Conservation (phyloP, 2,797 vertebrate species). For the Poecilia picta region DNA sequence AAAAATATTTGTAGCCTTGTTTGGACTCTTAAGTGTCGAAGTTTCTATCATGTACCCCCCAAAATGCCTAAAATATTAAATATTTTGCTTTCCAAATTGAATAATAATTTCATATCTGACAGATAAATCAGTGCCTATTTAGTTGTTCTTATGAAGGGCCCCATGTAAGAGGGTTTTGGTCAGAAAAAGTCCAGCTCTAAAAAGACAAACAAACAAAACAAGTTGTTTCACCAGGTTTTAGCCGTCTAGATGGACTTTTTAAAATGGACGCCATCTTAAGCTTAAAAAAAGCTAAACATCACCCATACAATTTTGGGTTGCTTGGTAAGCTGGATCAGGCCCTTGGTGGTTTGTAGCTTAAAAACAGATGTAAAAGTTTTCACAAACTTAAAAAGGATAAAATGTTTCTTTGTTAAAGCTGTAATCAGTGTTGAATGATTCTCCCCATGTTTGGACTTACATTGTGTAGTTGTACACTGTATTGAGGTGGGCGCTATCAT, state of each 20-base stretch:
- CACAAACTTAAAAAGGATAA: not conserved
- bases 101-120: not conserved
- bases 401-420: not conserved
- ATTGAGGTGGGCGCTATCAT: not conserved
- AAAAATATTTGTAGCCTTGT: not conserved
- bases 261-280: not conserved
- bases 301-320: not conserved
- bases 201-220: not conserved
- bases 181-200: not conserved
- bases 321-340: not conserved
- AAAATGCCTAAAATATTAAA: not conserved
- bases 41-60: not conserved
- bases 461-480: not conserved
- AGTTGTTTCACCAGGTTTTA: not conserved
- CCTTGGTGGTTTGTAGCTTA: not conserved
- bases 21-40: not conserved
- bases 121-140: not conserved
- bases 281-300: not conserved
- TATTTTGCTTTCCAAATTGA: not conserved
- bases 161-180: not conserved
- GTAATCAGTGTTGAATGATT: not conserved
- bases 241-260: not conserved
- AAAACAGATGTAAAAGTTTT: not conserved
- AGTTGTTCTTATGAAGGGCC: not conserved
- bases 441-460: not conserved